These are phyloP conservation scores for Gobio gobio DNA, from an alignment of 2,113 vertebrate genomes.

Conservation along the genomic window DNA sequence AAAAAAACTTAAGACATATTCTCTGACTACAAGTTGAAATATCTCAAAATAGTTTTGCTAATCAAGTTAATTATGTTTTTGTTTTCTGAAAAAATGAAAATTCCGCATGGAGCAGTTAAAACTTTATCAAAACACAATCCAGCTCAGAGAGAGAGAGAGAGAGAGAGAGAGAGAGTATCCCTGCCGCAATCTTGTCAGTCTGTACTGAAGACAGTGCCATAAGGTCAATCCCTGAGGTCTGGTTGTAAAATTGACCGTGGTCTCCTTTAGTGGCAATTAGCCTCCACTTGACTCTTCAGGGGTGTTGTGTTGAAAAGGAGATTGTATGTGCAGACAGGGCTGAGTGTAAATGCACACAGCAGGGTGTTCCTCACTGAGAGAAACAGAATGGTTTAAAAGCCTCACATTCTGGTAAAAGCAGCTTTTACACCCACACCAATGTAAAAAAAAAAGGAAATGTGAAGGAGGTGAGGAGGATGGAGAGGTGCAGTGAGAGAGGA, in stretches of 20 bases:
- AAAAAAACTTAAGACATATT: not conserved
- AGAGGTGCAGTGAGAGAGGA: conserved; percentile 41
- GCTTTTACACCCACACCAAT: conserved; percentile 45
- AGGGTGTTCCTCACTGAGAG: conserved; percentile 45
- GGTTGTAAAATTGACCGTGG: conserved; percentile 4
- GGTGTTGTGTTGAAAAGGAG: conserved; percentile 9
- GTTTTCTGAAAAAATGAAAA: not conserved
- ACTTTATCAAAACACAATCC: not conserved
- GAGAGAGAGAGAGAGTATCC: conserved; percentile 7
- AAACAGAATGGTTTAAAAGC: conserved; percentile 55
- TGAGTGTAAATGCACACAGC: conserved; percentile 61
- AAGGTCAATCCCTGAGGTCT: conserved; percentile 40
- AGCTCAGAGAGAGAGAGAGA: not conserved
- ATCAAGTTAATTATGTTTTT: not conserved
- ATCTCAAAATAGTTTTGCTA: not conserved
- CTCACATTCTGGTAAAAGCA: conserved; percentile 50
- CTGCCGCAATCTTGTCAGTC: conserved; percentile 1
- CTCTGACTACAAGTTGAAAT: not conserved
- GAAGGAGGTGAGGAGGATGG: conserved; percentile 41
- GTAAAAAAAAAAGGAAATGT: conserved; percentile 10
- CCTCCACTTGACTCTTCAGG: conserved; percentile 40
- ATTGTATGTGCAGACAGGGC: not conserved
- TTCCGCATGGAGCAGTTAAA: not conserved
- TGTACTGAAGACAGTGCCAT: conserved; percentile 23
- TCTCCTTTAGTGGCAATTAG: conserved; percentile 50